A percentile compares a stretch with the other conserved stretches of the same genome.
phyloP scores from a whole-genome alignment of 2,113 vertebrate genomes.

The Hippocampus mohnikei region DNA sequence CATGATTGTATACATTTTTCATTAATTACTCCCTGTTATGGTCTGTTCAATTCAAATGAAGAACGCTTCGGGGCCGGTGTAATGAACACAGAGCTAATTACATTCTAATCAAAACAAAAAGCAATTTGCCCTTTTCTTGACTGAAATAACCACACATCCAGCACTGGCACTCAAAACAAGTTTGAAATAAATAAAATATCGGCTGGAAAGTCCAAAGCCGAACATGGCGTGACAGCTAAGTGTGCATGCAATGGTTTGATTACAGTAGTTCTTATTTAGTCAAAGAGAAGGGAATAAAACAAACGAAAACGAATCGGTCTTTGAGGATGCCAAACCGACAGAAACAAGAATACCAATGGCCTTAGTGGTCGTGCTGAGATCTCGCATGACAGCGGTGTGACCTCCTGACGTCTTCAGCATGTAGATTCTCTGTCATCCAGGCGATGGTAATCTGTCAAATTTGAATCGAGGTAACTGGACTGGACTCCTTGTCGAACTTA shows the following conservation, averaged over 20 bases:
- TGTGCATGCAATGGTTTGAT: not conserved
- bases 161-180: not conserved
- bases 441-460: too few relatives aligned
- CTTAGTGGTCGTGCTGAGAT: too few relatives aligned
- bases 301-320: not conserved
- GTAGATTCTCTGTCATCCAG: too few relatives aligned
- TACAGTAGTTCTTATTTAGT: not conserved
- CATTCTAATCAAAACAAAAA: conserved; percentile 1
- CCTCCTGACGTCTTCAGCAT: not conserved
- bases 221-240: not conserved
- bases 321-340: not conserved
- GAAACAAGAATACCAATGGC: too few relatives aligned
- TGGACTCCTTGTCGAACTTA: too few relatives aligned
- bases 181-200: not conserved
- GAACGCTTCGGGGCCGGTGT: conserved; percentile 13
- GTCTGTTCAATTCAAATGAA: conserved; percentile 17
- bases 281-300: not conserved
- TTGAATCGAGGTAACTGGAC: too few relatives aligned
- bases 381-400: not conserved
- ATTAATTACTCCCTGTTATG: not conserved
- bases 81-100: not conserved
- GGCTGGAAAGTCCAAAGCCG: not conserved
- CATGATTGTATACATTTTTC: not conserved
- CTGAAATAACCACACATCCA: not conserved
- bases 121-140: not conserved